Conservation (phyloP, 2,113 vertebrate genomes). For the Hylia prasina region DNA sequence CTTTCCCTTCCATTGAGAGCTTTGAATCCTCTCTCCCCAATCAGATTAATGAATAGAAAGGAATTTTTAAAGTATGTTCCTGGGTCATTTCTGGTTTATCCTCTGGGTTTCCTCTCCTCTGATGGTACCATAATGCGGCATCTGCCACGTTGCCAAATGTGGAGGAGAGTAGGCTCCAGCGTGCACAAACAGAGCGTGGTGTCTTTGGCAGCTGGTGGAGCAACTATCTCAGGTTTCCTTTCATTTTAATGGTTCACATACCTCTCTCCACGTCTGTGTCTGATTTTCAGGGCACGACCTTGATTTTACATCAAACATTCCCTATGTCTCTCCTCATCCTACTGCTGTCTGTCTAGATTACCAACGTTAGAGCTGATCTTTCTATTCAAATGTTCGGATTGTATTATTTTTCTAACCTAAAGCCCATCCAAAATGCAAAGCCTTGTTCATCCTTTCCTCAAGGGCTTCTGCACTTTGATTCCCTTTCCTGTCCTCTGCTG, state of each 20-base stretch:
- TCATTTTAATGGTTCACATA: conserved; percentile 59
- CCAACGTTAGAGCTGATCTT: conserved; percentile 42
- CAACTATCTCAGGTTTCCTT: conserved; percentile 50
- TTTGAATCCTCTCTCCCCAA: background rate
- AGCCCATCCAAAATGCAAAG: conserved; percentile 45
- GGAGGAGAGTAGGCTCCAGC: conserved; percentile 7
- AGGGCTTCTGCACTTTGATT: conserved; percentile 18
- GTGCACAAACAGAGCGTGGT: background rate
- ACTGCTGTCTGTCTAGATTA: conserved; percentile 60
- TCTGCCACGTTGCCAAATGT: background rate
- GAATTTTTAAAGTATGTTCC: conserved; percentile 3
- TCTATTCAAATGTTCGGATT: conserved; percentile 55
- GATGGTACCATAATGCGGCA: background rate
- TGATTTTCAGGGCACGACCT: conserved; percentile 62
- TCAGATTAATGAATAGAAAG: background rate
- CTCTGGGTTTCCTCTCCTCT: conserved; percentile 1
- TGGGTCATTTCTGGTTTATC: conserved; percentile 13
- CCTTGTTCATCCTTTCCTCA: conserved; percentile 38
- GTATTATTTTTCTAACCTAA: conserved; percentile 60
- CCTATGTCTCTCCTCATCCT: conserved; percentile 35
- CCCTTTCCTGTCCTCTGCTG: background rate
- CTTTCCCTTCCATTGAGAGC: background rate
- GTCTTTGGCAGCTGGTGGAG: conserved; percentile 5
- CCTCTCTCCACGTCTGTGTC: conserved; percentile 44
- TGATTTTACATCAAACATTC: conserved; percentile 63